A percentile compares a stretch with the other conserved stretches of the same genome.
Evolutionary conservation across 2,888 invertebrate genomes (phyloP).

Genomic region (Pristionchus mayeri): DNA sequence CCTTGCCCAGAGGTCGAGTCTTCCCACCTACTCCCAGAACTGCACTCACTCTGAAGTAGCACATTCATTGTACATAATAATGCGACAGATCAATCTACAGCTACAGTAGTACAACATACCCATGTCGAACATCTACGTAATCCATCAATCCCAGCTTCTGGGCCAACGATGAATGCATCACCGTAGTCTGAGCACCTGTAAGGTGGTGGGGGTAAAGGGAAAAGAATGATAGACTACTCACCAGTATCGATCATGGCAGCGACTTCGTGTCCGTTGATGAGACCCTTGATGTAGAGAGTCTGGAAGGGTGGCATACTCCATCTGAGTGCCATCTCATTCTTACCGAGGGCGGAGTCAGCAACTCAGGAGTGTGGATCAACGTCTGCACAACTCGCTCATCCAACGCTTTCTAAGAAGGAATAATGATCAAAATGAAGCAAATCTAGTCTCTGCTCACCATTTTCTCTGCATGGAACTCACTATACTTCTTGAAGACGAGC

Average conservation of each 20-base stretch:
- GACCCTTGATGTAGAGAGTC: constrained; percentile 40
- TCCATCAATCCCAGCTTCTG: neutral
- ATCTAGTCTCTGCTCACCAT: neutral
- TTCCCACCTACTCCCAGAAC: constrained; percentile 42
- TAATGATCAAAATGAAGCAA: neutral
- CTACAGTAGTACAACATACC: neutral
- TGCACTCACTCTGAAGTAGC: neutral
- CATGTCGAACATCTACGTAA: neutral
- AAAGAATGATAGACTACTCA: neutral
- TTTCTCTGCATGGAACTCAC: neutral
- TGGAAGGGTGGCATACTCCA: neutral
- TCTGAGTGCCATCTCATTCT: neutral
- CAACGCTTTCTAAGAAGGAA: constrained; percentile 4
- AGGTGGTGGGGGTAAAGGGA: neutral
- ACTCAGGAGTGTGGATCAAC: constrained; percentile 7
- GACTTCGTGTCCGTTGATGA: constrained; percentile 44
- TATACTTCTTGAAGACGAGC: constrained; percentile 30
- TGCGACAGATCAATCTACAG: neutral
- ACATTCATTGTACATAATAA: neutral
- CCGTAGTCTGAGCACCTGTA: constrained; percentile 35
- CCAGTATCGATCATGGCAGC: constrained; percentile 46
- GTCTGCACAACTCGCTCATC: neutral
- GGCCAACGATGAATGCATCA: constrained; percentile 23
- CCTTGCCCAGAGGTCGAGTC: constrained; percentile 3
- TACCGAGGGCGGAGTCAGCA: constrained; percentile 44